These are phyloP conservation scores for Pterostichus niger DNA, from an alignment of 2,888 invertebrate species.

Conservation along the genomic window DNA sequence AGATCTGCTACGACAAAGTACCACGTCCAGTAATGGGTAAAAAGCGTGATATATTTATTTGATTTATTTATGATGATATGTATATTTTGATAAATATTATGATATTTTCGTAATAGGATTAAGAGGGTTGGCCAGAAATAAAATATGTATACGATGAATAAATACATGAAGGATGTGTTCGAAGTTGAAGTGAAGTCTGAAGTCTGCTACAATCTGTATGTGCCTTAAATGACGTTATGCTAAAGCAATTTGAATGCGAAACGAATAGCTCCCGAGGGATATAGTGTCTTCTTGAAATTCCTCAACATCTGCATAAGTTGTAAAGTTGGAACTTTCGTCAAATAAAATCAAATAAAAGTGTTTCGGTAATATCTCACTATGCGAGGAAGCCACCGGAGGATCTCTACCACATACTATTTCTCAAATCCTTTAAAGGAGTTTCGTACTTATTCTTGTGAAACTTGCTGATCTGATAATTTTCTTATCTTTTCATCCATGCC, in stretches of 20 bases:
- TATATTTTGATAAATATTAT: background rate
- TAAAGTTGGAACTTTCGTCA: conserved; percentile 26
- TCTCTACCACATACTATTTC: background rate
- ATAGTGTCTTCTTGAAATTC: conserved; percentile 26
- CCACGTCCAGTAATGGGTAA: no score
- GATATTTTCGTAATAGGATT: background rate
- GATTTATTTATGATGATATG: no score
- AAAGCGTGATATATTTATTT: no score
- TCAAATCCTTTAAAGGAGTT: background rate
- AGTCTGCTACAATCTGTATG: conserved; percentile 11
- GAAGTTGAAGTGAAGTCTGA: conserved; percentile 6
- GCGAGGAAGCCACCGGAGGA: background rate
- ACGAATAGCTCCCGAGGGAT: conserved; percentile 26
- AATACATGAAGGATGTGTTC: conserved; percentile 9
- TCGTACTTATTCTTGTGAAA: background rate
- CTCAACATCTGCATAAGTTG: conserved; percentile 22
- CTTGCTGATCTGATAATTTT: background rate
- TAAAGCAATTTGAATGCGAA: conserved; percentile 29
- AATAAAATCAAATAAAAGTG: conserved; percentile 23
- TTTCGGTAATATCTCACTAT: conserved; percentile 6
- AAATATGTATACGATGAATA: conserved; percentile 9
- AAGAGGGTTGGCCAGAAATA: background rate
- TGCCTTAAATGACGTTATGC: conserved; percentile 14
- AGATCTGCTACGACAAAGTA: no score
- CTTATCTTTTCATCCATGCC: no score